These are phyloP conservation scores for Chrysopa pallens DNA, from an alignment of 1,140 invertebrate genomes.

Conservation along the genomic window DNA sequence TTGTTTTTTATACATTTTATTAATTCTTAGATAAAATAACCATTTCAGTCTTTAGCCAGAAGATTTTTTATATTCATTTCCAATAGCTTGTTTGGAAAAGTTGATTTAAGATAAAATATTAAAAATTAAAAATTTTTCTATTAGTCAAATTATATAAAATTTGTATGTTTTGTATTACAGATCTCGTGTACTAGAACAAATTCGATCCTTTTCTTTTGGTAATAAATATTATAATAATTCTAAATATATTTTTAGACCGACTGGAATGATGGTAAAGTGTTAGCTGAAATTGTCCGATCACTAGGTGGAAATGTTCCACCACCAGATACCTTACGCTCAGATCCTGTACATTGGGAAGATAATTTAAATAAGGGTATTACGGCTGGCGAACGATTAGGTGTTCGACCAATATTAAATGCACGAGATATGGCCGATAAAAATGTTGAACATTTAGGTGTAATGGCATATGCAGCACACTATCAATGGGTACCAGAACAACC, in stretches of 20 bases:
- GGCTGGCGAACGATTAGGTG: constrained; percentile 44
- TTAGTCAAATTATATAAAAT: too few relatives aligned
- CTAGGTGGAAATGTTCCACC: constrained; percentile 69
- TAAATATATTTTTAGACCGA: constrained; percentile 76
- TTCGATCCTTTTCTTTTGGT: constrained; percentile 9
- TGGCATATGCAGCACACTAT: constrained; percentile 84
- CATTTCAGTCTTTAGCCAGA: too few relatives aligned
- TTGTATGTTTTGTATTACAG: too few relatives aligned
- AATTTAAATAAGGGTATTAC: constrained; percentile 59
- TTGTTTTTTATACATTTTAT: too few relatives aligned
- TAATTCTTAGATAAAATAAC: too few relatives aligned
- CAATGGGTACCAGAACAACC: constrained; percentile 71
- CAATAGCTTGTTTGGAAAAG: too few relatives aligned
- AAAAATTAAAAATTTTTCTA: too few relatives aligned
- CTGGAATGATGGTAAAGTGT: constrained; percentile 85
- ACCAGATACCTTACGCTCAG: constrained; percentile 52
- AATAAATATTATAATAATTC: too few relatives aligned
- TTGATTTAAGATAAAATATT: too few relatives aligned
- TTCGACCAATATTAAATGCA: constrained; percentile 75
- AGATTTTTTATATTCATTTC: too few relatives aligned
- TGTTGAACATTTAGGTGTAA: constrained; percentile 88
- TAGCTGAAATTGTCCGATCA: constrained; percentile 72
- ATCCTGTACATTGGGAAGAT: constrained; percentile 60
- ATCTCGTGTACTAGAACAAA: too few relatives aligned
- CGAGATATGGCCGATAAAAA: constrained; percentile 88